These are phyloP conservation scores for Spinus pinus DNA, from an alignment of 2,797 vertebrate genomes.

Conservation along the genomic window DNA sequence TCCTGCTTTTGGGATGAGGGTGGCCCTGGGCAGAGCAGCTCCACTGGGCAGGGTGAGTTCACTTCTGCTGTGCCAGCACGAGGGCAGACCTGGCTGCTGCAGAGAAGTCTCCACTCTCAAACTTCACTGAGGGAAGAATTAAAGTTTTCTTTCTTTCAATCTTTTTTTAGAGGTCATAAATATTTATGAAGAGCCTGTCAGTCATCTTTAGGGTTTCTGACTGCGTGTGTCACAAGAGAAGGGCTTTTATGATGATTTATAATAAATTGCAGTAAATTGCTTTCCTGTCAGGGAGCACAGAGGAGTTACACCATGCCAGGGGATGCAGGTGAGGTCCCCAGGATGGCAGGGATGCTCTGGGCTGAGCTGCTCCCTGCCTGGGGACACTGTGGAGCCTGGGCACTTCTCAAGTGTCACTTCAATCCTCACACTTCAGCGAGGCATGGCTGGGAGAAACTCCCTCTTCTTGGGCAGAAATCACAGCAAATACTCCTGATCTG, in stretches of 20 bases:
- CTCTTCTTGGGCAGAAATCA: neutral
- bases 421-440: neutral
- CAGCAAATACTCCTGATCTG: neutral
- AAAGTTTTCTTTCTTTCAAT: constrained; percentile 48
- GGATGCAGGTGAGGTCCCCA: neutral
- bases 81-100: neutral
- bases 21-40: neutral
- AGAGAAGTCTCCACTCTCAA: neutral
- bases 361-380: neutral
- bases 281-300: constrained; percentile 56
- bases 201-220: constrained; percentile 69
- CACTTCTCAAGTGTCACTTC: neutral
- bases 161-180: constrained; percentile 65
- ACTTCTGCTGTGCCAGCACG: neutral
- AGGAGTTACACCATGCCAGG: constrained; percentile 1
- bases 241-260: constrained; percentile 59
- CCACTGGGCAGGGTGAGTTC: neutral
- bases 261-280: constrained; percentile 68
- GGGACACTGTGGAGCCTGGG: neutral
- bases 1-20: accelerated
- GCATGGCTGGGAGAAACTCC: neutral
- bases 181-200: constrained; percentile 67
- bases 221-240: constrained; percentile 67
- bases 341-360: neutral
- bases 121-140: neutral